phyloP scores from a whole-genome alignment of 64 coral and sea anemone genomes.

The Pocillopora verrucosa region DNA sequence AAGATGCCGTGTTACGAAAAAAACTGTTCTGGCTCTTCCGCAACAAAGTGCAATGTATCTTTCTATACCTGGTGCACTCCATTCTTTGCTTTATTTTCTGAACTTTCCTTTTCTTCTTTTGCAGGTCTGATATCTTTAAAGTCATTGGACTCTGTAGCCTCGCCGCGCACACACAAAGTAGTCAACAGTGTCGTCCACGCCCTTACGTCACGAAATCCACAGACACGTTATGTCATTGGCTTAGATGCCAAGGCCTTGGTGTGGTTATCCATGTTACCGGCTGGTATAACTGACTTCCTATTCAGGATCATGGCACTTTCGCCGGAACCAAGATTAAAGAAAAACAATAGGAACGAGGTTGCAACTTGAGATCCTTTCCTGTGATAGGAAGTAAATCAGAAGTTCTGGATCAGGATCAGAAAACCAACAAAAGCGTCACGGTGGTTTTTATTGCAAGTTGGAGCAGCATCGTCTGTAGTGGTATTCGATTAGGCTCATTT shows the following conservation, averaged over 20 bases:
- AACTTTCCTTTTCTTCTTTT: background rate
- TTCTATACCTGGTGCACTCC: background rate
- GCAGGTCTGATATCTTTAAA: constrained; percentile 31
- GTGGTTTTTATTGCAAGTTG: too few relatives aligned
- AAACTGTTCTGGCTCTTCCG: background rate
- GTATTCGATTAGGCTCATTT: too few relatives aligned
- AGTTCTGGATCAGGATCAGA: too few relatives aligned
- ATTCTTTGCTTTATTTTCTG: background rate
- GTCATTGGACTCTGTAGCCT: background rate
- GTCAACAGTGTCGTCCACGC: constrained; percentile 33
- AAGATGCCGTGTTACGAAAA: background rate
- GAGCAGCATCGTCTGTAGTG: too few relatives aligned
- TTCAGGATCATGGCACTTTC: background rate
- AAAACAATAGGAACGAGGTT: background rate
- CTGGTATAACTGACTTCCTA: constrained; percentile 22
- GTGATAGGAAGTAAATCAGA: too few relatives aligned
- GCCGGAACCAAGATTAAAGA: background rate
- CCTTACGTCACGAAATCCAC: constrained; percentile 39
- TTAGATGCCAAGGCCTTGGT: constrained; percentile 12
- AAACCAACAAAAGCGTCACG: too few relatives aligned
- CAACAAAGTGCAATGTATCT: background rate
- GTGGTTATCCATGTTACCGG: constrained; percentile 21
- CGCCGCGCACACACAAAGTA: constrained; percentile 22
- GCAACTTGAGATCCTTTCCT: too few relatives aligned
- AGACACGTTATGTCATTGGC: constrained; percentile 35